Percentiles rank a stretch among this genome's conserved stretches.
These are phyloP conservation scores for Tachystola acroxantha DNA, from an alignment of 2,888 invertebrate genomes.

Conservation along the genomic window DNA sequence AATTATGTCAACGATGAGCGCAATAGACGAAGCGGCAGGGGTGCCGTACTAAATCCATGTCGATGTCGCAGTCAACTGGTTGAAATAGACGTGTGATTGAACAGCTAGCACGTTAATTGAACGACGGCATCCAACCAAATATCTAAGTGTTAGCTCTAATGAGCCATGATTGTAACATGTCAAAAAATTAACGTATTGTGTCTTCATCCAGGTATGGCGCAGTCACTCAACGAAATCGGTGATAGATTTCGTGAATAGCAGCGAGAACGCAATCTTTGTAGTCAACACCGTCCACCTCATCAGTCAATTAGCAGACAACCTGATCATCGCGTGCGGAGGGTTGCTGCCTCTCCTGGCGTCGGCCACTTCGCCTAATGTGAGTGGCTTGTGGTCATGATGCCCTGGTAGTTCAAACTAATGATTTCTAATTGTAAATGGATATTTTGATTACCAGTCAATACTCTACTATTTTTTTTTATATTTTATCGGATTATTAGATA, in stretches of 20 bases:
- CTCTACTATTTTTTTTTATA: no score
- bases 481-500: no score
- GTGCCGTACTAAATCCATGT: no score
- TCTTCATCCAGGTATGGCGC: conserved; percentile 77
- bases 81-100: no score
- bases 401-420: conserved; percentile 6
- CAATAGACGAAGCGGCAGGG: no score
- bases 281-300: conserved; percentile 99
- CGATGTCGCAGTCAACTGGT: no score
- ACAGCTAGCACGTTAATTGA: no score
- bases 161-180: neutral
- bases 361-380: conserved; percentile 98
- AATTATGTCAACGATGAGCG: no score
- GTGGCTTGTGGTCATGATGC: conserved; percentile 36
- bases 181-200: no score
- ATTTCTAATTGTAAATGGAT: neutral
- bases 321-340: conserved; percentile 99
- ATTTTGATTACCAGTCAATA: no score
- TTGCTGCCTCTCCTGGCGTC: conserved; percentile 97
- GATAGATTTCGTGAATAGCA: conserved; percentile 98
- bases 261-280: conserved; percentile 99
- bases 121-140: no score
- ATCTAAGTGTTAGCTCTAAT: neutral
- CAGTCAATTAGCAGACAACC: conserved; percentile 98
- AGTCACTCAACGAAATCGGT: conserved; percentile 98